phyloP scores from a whole-genome alignment of 2,797 vertebrate genomes.

The Peromyscus melanophrys region DNA sequence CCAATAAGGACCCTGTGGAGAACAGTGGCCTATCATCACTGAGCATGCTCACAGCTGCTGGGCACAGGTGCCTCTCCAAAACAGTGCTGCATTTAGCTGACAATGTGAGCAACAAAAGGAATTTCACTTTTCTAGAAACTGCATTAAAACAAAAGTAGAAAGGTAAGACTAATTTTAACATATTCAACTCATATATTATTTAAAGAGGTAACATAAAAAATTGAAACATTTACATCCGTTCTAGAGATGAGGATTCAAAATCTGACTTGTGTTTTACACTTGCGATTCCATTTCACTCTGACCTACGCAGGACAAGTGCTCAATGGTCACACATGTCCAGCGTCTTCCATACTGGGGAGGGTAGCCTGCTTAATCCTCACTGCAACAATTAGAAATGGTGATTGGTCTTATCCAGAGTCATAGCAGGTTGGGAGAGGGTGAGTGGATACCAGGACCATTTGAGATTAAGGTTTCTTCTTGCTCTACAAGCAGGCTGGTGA shows the following conservation, averaged over 20 bases:
- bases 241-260: neutral
- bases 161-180: neutral
- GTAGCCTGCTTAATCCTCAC: rapidly evolving
- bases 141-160: neutral
- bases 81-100: rapidly evolving
- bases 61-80: too few species aligned
- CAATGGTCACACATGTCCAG: too few species aligned
- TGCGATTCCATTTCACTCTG: neutral
- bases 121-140: neutral
- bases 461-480: neutral
- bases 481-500: neutral
- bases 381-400: neutral
- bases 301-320: neutral
- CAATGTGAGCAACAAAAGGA: neutral
- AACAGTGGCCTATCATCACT: neutral
- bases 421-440: neutral
- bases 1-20: neutral
- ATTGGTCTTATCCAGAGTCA: neutral
- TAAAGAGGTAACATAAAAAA: neutral
- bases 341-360: neutral
- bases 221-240: neutral
- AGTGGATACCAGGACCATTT: neutral
- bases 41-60: rapidly evolving
- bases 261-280: neutral
- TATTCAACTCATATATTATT: neutral